Base-by-base conservation (phyloP, 1,140 invertebrate species). In the Galendromus occidentalis region DNA sequence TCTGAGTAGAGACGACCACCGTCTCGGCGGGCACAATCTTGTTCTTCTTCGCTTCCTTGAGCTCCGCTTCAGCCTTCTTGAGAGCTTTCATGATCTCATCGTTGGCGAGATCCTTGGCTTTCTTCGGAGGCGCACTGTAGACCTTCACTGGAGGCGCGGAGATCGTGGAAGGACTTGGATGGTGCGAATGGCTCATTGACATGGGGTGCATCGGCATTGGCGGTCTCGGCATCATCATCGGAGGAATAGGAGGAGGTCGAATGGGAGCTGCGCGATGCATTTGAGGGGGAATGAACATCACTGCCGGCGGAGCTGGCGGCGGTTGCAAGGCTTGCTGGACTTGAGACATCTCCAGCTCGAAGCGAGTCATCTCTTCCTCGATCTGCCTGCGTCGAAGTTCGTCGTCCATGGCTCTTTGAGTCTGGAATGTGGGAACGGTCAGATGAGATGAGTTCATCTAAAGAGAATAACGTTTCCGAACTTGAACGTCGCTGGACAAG, bases 271-370 rank as follows among this genome's bases (percentile, higher is more conserved):
- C 28, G 14, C 51, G 51, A 14, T 59, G 51, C 22, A 59, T 17
- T 33, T 59, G 51, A 14, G 51, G 51, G 1, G 51, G 51, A 25
- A 59, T 59, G 22, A 59, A 59, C 12, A 59, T 25, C 25, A 29
- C 33, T 22, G 22, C 51, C 1, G 44, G 42, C 44, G 9, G 51
- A 59, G 45, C 28, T 6, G 33, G 64, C 41, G 29, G 66, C 29
- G 39, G 39, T 59, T 67, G 70, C 30, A 69, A 55, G 42, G 68
- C 66, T 68, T 69, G 66, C 47, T 72, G 71, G 63, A 72, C 44
- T 66, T 71, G 70, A 55, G 67, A 69, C 51, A 68, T 68, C 44
- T 68, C 68, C 17, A 63, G 42, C 33, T 68, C 68, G 65, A 68
- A 68, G 1, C 68, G 66, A 45, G 45, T 64, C 67, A 68, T 68